Evolutionary conservation across 2,113 vertebrate species (phyloP).

Genomic region (Hypanus sabinus): DNA sequence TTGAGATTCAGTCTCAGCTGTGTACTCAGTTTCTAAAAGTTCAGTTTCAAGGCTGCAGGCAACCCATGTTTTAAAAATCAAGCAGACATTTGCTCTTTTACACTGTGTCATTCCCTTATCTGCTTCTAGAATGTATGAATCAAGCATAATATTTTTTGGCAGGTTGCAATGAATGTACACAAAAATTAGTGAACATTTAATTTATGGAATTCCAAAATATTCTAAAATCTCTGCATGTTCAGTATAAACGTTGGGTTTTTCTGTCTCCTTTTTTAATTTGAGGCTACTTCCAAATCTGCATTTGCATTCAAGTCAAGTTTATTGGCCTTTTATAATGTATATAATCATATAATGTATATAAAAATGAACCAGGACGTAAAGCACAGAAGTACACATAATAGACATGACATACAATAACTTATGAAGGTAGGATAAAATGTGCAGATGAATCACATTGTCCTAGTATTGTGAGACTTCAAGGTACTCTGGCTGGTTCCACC

Average conservation of each 20-base stretch:
- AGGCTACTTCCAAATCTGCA: not conserved
- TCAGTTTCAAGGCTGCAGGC: slow-evolving; percentile 16
- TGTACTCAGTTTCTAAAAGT: not conserved
- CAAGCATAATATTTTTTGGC: not conserved
- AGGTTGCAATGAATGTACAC: not conserved
- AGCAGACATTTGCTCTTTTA: slow-evolving; percentile 25
- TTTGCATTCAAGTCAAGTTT: too few species aligned
- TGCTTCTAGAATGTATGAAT: not conserved
- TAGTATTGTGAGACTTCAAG: not conserved
- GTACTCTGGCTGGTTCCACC: not conserved
- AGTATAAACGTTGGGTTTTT: not conserved
- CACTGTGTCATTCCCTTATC: not conserved
- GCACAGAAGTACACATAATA: too few species aligned
- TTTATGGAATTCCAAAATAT: not conserved
- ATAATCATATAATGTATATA: too few species aligned
- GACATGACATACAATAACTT: too few species aligned
- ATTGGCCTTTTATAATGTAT: too few species aligned
- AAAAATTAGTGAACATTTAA: not conserved
- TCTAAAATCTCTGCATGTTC: not conserved
- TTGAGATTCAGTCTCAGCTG: not conserved
- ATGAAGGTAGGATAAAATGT: too few species aligned
- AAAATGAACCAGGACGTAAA: too few species aligned
- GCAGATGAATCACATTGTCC: not conserved
- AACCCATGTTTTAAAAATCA: not conserved
- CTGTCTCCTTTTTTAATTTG: not conserved